phyloP scores from a whole-genome alignment of 2,797 vertebrate genomes.

The Coendou prehensilis region DNA sequence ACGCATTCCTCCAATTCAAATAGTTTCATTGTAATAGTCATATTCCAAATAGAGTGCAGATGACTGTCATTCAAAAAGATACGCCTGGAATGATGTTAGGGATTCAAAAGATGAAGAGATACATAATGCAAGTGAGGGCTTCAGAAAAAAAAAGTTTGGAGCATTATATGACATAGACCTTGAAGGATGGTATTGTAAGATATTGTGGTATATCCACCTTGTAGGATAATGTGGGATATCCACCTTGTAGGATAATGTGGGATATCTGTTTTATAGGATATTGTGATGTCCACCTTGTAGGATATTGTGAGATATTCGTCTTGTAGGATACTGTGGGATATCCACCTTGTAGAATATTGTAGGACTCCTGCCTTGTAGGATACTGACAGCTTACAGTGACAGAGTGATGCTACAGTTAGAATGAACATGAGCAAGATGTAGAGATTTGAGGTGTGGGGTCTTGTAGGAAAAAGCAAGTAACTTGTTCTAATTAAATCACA shows the following conservation, averaged over 20 bases:
- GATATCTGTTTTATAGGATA: too few relatives aligned
- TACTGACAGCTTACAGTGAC: not conserved
- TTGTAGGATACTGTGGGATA: not conserved
- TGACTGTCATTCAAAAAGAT: not conserved
- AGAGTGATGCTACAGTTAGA: not conserved
- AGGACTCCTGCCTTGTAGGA: not conserved
- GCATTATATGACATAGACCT: not conserved
- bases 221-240: not conserved
- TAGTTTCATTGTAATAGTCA: not conserved
- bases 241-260: not conserved
- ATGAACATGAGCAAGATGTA: not conserved
- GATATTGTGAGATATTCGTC: not conserved
- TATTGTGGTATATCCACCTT: not conserved
- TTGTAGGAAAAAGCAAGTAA: not conserved
- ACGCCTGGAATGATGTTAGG: not conserved
- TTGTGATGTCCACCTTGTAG: not conserved
- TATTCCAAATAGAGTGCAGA: slow-evolving; percentile 13
- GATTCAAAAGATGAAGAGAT: not conserved
- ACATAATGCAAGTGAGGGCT: not conserved
- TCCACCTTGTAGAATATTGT: not conserved
- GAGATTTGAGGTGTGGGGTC: not conserved
- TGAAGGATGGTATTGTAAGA: not conserved
- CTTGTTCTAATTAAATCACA: slow-evolving; percentile 30
- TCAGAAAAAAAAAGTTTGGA: not conserved
- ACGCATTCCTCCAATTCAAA: not conserved